Conservation (phyloP, 2,113 vertebrate species). For the Calyptomena viridis region DNA sequence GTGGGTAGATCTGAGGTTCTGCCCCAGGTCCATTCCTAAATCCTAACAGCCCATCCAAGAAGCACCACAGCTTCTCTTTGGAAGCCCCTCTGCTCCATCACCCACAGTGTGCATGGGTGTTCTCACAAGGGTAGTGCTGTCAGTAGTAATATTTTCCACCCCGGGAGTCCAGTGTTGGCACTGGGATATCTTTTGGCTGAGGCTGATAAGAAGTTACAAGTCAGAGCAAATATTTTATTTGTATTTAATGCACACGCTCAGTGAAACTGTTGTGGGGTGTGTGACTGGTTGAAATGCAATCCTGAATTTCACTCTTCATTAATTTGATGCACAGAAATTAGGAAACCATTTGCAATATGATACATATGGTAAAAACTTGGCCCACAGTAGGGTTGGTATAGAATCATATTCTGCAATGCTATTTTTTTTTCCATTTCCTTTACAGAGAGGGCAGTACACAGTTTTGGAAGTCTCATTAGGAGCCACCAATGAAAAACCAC, state of each 20-base stretch:
- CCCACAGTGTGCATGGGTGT: fast-evolving
- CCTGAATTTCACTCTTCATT: neutral
- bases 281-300: neutral
- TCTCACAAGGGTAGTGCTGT: neutral
- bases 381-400: fast-evolving
- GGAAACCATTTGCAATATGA: neutral
- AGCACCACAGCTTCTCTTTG: neutral
- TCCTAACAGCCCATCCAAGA: neutral
- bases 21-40: neutral
- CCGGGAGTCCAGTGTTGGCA: fast-evolving
- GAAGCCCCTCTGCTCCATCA: neutral
- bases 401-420: neutral
- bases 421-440: neutral
- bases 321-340: neutral
- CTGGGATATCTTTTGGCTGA: neutral
- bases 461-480: neutral
- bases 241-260: neutral
- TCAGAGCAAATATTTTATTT: neutral
- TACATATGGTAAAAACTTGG: neutral
- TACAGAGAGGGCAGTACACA: no score
- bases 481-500: neutral
- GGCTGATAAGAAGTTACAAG: neutral
- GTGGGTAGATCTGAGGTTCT: neutral
- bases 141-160: neutral
- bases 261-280: fast-evolving